These are phyloP conservation scores for Carabus problematicus DNA, from an alignment of 2,888 invertebrate genomes.

Conservation along the genomic window DNA sequence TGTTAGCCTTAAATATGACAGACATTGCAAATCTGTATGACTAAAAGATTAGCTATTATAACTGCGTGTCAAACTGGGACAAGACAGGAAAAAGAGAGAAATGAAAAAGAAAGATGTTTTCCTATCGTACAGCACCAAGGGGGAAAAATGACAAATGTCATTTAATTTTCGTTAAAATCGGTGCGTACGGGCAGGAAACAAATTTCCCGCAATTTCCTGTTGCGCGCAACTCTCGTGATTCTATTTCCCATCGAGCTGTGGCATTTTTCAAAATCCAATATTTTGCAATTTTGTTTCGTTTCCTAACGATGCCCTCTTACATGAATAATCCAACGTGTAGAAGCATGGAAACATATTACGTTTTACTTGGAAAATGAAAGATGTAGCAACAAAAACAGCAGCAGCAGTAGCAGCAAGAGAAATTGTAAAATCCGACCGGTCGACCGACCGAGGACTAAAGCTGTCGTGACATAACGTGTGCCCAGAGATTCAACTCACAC, in stretches of 20 bases:
- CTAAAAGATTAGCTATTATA: too few relatives aligned
- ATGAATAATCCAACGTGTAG: conserved; percentile 30
- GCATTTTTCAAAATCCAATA: conserved; percentile 38
- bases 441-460: too few relatives aligned
- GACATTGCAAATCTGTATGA: too few relatives aligned
- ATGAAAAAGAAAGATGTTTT: neutral
- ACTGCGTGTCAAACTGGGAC: too few relatives aligned
- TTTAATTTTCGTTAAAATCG: conserved; percentile 36
- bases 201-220: conserved; percentile 40
- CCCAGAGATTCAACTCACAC: too few relatives aligned
- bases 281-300: conserved; percentile 39
- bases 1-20: too few relatives aligned
- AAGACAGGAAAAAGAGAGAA: conserved; percentile 6
- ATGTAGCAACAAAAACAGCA: conserved; percentile 1
- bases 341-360: neutral
- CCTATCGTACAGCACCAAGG: neutral
- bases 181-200: conserved; percentile 34
- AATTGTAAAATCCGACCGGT: too few relatives aligned
- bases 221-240: conserved; percentile 32
- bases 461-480: too few relatives aligned
- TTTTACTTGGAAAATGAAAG: conserved; percentile 13
- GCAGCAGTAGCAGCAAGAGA: neutral
- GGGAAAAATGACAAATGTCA: conserved; percentile 29
- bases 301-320: conserved; percentile 28
- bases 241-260: conserved; percentile 31